These are phyloP conservation scores for Diacarnus erythraeanus DNA, from an alignment of 37 sponge, comb jelly and placozoan species.

Conservation along the genomic window DNA sequence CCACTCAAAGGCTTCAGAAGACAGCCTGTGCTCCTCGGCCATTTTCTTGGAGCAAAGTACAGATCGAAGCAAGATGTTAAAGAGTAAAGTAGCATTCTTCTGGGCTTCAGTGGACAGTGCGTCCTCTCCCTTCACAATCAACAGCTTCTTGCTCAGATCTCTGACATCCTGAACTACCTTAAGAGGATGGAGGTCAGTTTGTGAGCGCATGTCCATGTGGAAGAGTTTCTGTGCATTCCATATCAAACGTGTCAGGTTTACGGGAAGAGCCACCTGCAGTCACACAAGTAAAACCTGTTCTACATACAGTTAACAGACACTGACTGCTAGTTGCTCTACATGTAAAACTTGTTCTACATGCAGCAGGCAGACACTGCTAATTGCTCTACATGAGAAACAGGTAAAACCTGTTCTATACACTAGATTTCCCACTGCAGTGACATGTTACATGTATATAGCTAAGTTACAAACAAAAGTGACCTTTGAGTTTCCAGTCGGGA, in stretches of 20 bases:
- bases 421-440: no score
- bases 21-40: constrained; percentile 88
- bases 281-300: no score
- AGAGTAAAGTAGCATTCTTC: constrained; percentile 94
- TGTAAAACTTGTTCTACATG: no score
- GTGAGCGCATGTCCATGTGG: constrained; percentile 75
- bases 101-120: constrained; percentile 86
- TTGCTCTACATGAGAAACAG: no score
- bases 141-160: constrained; percentile 80
- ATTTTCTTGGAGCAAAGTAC: constrained; percentile 80
- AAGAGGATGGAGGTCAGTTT: constrained; percentile 90
- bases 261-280: constrained; percentile 88
- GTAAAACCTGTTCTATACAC: no score
- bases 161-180: constrained; percentile 86
- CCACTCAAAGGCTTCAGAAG: constrained; percentile 97
- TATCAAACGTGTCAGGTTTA: constrained; percentile 89
- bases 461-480: not conserved
- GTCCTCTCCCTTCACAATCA: constrained; percentile 94
- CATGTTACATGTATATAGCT: not conserved
- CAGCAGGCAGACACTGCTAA: no score
- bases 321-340: no score
- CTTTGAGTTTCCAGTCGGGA: constrained; percentile 87
- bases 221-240: constrained; percentile 98
- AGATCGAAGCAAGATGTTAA: constrained; percentile 87
- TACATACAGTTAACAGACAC: no score